phyloP scores from a whole-genome alignment of 2,113 vertebrate genomes.

The Microtus richardsoni region DNA sequence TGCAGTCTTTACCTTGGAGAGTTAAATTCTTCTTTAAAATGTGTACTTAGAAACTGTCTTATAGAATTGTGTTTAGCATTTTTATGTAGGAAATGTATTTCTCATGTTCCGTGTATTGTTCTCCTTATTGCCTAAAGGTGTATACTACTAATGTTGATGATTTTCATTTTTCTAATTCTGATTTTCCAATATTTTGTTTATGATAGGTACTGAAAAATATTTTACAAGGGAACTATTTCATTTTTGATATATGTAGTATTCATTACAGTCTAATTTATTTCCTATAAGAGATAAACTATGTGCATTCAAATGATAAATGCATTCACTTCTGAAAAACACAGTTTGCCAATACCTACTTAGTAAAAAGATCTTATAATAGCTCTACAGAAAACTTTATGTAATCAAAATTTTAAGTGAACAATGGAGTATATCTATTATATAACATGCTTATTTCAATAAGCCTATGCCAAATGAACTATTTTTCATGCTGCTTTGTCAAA shows the following conservation, averaged over 20 bases:
- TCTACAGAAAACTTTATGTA: neutral
- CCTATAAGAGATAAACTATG: neutral
- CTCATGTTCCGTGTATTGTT: neutral
- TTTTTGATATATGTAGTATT: slow-evolving; percentile 1
- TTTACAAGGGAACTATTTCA: neutral
- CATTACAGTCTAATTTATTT: slow-evolving; percentile 15
- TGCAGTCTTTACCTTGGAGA: neutral
- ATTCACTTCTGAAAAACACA: neutral
- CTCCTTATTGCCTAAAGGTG: neutral
- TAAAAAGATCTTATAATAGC: neutral
- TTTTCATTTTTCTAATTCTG: neutral
- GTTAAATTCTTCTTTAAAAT: neutral
- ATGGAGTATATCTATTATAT: neutral
- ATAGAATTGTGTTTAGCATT: neutral
- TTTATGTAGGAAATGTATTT: neutral
- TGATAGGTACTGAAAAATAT: slow-evolving; percentile 10
- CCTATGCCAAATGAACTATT: neutral
- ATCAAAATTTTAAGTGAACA: slow-evolving; percentile 23
- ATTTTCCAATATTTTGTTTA: neutral
- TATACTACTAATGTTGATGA: neutral
- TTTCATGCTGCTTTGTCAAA: neutral
- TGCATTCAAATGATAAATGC: slow-evolving; percentile 36
- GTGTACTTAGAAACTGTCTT: neutral
- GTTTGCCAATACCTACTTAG: neutral
- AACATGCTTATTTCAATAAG: neutral